Base-by-base conservation (phyloP, 2,113 vertebrate genomes). In the Cyanocitta stelleri region DNA sequence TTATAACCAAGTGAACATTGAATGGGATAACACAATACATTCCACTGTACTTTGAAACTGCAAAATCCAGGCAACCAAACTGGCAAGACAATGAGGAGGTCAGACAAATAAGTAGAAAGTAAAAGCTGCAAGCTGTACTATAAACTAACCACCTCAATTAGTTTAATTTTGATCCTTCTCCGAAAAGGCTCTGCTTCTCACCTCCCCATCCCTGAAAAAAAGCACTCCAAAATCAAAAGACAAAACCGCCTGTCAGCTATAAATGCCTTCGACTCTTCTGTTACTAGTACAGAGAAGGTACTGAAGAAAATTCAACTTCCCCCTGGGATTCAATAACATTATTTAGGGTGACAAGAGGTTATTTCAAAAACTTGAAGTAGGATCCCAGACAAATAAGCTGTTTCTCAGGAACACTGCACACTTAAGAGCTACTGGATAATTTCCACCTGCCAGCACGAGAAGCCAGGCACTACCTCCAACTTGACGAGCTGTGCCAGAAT, bases 211-310 rank as follows among this genome's bases (percentile, higher is more conserved):
- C 24, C 4, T 19, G 32, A 46, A 61, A 69, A 51, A 75, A 56
- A 11, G 3, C 19, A 77, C 27, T 44, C 64, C 35, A 71, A 84
- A 84, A 56, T 11, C 26, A 46, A 29, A 54, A 63, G 26, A n/a
- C 9, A 71, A 72, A 87, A 72, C 7, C 3, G 3, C 22, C 1
- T 0, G 4, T 64, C 26, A 21, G 16, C 18, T 64, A 9, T 1
- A 56, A 37, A 48, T 37, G 14, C 32, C 29, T 80, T 76, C 6
- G 16, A 6, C 16, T 79, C 44, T 61, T 29, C 51, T 62, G 22
- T 22, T 48, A 58, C 17, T 30, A 41, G 24, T 2, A 7, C 29
- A 83, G 44, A 73, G 37, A 44, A 87, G 24, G 9, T n/a, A n/a
- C 24, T 41, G 48, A 49, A 26, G n/a, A 46, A 75, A 88, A 88